phyloP scores from a whole-genome alignment of 37 sponge, comb jelly and placozoan genomes.

The Halichondria panicea region DNA sequence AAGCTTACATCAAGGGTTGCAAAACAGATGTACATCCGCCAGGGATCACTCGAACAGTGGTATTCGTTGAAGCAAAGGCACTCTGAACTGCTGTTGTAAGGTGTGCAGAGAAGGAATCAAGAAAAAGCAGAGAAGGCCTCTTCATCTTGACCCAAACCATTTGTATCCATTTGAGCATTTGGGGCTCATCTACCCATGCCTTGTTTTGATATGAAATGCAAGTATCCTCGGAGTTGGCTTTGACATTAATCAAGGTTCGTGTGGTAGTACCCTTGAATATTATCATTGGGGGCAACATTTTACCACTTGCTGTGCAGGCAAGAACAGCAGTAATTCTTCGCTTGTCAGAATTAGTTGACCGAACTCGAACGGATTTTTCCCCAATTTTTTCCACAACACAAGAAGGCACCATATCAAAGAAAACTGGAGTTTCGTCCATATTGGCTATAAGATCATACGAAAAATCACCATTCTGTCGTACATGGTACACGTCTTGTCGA shows the following conservation, averaged over 20 bases:
- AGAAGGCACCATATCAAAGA: conserved; percentile 17
- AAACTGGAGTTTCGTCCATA: conserved; percentile 33
- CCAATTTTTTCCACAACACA: not conserved
- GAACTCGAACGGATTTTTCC: not conserved
- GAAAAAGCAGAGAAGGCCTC: conserved; percentile 7
- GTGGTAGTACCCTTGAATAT: conserved; percentile 1
- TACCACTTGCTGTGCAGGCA: conserved; percentile 21
- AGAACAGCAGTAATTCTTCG: conserved; percentile 10
- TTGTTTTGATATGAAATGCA: conserved; percentile 1
- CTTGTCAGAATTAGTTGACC: conserved; percentile 16
- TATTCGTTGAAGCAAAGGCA: not conserved
- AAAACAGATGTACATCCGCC: conserved; percentile 42
- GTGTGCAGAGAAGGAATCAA: conserved; percentile 36
- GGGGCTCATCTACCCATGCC: conserved; percentile 15
- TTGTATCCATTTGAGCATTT: conserved; percentile 36
- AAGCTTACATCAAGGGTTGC: conserved; percentile 43
- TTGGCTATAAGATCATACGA: conserved; percentile 2
- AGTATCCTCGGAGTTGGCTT: not conserved
- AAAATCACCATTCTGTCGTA: conserved; percentile 9
- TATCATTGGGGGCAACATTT: conserved; percentile 35
- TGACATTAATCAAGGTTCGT: no score
- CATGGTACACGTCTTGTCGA: not conserved
- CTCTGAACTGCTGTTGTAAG: conserved; percentile 13
- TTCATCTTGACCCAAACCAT: conserved; percentile 9
- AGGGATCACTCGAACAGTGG: conserved; percentile 34